Percentiles rank a stretch among this genome's conserved stretches.
Evolutionary conservation across 2,797 vertebrate species (phyloP).

Genomic region (Neoniphon sammara): DNA sequence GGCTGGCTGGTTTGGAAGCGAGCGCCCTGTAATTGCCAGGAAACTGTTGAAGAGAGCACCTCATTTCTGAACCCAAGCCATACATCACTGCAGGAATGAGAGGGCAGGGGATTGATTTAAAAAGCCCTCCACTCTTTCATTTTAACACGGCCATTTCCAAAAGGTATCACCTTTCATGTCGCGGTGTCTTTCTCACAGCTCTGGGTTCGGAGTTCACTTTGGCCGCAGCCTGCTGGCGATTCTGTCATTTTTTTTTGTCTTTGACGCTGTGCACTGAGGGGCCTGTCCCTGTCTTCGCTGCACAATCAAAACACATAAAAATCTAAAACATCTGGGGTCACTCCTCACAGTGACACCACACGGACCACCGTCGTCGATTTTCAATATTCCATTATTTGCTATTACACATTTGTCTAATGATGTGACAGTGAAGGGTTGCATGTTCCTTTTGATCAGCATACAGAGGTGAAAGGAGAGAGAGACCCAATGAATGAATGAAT

Average conservation of each 20-base stretch:
- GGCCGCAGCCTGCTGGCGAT: slow-evolving; percentile 21
- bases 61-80: slow-evolving; percentile 76
- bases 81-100: slow-evolving; percentile 82
- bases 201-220: slow-evolving; percentile 61
- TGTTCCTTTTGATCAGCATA: background rate
- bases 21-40: slow-evolving; percentile 82
- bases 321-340: slow-evolving; percentile 34
- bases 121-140: slow-evolving; percentile 79
- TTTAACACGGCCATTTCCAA: slow-evolving; percentile 78
- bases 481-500: slow-evolving; percentile 1
- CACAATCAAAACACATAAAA: slow-evolving; percentile 32
- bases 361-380: slow-evolving; percentile 31
- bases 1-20: slow-evolving; percentile 62
- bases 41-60: slow-evolving; percentile 70
- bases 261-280: background rate
- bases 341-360: slow-evolving; percentile 20
- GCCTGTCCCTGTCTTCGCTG: slow-evolving; percentile 13
- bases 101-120: slow-evolving; percentile 75
- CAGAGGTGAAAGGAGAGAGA: slow-evolving; percentile 14
- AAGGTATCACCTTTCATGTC: slow-evolving; percentile 79
- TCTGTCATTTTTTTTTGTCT: slow-evolving; percentile 10
- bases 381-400: slow-evolving; percentile 27
- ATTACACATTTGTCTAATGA: slow-evolving; percentile 8
- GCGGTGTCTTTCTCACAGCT: slow-evolving; percentile 66
- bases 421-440: background rate